Evolutionary conservation across 2,888 invertebrate species (phyloP).

Genomic region (Agrypnus murinus): DNA sequence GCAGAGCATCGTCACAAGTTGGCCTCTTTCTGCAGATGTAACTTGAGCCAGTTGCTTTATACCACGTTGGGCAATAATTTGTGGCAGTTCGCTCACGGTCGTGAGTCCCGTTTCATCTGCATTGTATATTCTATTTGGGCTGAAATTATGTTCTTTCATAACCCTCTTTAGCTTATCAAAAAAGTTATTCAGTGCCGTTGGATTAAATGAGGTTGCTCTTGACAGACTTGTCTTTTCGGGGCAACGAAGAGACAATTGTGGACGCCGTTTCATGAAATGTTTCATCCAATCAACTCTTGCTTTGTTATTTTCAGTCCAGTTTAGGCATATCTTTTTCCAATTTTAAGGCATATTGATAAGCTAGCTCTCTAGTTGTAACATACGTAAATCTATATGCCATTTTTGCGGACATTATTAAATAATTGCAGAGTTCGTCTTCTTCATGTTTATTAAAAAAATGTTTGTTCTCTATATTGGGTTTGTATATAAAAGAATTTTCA

Average conservation of each 20-base stretch:
- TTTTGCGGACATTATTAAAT: background rate
- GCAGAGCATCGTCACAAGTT: slow-evolving; percentile 55
- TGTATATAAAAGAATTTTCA: background rate
- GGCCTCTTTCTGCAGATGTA: slow-evolving; percentile 52
- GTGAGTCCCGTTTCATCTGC: background rate
- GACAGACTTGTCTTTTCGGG: background rate
- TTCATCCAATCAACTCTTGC: background rate
- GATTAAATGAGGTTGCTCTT: slow-evolving; percentile 10
- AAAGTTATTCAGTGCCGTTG: background rate
- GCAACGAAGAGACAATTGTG: background rate
- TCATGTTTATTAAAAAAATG: background rate
- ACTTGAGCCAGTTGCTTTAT: slow-evolving; percentile 52
- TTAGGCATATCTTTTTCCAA: too few relatives aligned
- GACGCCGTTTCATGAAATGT: background rate
- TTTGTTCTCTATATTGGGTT: background rate
- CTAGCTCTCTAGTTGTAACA: background rate
- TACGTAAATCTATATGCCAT: background rate
- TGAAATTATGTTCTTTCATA: background rate
- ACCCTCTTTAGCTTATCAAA: background rate
- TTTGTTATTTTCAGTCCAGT: background rate
- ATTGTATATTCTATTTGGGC: background rate
- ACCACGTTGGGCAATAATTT: background rate
- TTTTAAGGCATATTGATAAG: slow-evolving; percentile 14
- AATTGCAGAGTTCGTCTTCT: background rate
- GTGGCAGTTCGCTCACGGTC: background rate